Evolutionary conservation across 2,797 vertebrate species (phyloP).

Genomic region (Gobio occitaniae): DNA sequence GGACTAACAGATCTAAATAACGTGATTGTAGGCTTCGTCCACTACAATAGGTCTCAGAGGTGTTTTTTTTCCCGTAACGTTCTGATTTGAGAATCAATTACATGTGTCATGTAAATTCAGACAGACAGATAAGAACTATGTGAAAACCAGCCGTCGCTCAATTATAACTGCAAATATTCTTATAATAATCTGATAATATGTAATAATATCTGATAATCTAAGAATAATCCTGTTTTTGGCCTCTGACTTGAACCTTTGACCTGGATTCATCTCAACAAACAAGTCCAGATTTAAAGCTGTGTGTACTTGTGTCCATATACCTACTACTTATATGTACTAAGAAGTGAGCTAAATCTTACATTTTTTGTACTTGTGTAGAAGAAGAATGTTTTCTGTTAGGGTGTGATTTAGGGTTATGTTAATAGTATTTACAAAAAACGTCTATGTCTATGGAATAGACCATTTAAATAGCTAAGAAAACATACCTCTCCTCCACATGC

Average conservation of each 20-base stretch:
- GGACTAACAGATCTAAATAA: not conserved
- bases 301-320: not conserved
- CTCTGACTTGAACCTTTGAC: not conserved
- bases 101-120: not conserved
- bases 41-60: not conserved
- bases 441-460: no score
- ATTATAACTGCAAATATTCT: not conserved
- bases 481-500: conserved; percentile 82
- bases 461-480: not conserved
- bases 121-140: not conserved
- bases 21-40: not conserved
- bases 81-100: not conserved
- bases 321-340: not conserved
- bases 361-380: not conserved
- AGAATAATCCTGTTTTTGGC: not conserved
- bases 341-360: not conserved
- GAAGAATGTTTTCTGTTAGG: not conserved
- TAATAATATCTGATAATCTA: not conserved
- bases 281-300: not conserved
- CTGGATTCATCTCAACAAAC: not conserved
- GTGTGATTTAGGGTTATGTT: not conserved
- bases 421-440: not conserved
- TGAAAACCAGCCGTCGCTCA: not conserved
- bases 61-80: not conserved
- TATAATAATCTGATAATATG: not conserved